A percentile compares a stretch with the other conserved stretches of the same genome.
Conservation (phyloP, 2,797 vertebrate species). For the Rhinella marina region DNA sequence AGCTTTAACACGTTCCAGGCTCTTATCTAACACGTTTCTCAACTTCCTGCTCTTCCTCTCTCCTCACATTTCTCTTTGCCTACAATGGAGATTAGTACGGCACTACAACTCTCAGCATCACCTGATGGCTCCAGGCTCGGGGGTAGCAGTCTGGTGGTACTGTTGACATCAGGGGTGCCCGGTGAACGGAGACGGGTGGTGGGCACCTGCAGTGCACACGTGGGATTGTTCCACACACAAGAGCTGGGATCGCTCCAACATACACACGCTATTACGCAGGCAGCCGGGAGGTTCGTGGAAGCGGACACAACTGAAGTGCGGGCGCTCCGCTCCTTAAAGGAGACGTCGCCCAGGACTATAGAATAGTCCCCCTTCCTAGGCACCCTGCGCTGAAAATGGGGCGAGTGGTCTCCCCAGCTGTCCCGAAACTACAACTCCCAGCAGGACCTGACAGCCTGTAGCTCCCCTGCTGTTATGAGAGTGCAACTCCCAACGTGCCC, state of each 20-base stretch:
- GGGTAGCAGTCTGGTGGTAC: neutral
- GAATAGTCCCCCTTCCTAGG: neutral
- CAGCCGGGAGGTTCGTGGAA: neutral
- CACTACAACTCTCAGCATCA: neutral
- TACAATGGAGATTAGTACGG: neutral
- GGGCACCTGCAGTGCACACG: neutral
- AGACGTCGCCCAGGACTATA: neutral
- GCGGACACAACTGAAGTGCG: neutral
- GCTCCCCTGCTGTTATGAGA: too few species aligned
- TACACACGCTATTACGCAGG: slow-evolving; percentile 18
- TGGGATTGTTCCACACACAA: slow-evolving; percentile 14
- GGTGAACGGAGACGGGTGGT: neutral
- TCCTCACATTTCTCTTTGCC: neutral
- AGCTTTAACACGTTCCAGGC: neutral
- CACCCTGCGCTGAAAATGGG: too few species aligned
- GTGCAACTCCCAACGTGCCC: too few species aligned
- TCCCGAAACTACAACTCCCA: neutral
- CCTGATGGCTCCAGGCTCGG: neutral
- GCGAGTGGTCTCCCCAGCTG: neutral
- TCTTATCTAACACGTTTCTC: neutral
- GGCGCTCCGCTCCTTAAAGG: neutral
- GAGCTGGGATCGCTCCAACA: slow-evolving; percentile 14
- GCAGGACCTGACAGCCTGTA: too few species aligned
- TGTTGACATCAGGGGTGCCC: neutral
- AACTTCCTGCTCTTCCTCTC: neutral